A percentile compares a stretch with the other conserved stretches of the same genome.
phyloP scores from a whole-genome alignment of 2,888 invertebrate genomes.

The Troglohyphantes excavatus region DNA sequence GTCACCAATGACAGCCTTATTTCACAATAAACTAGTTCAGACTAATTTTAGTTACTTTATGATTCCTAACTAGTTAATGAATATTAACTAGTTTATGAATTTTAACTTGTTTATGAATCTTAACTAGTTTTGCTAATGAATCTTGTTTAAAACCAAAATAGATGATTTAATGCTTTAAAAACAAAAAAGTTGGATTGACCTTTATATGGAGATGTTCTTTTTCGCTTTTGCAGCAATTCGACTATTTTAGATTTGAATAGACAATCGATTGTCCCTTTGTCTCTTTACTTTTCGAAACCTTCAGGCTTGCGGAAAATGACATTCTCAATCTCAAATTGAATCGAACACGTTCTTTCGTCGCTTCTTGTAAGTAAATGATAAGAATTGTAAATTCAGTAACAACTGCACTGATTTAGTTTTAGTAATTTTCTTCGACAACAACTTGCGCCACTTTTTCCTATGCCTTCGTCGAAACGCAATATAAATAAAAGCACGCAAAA shows the following conservation, averaged over 20 bases:
- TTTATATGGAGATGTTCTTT: neutral
- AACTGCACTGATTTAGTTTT: constrained; percentile 21
- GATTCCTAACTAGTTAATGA: too few relatives aligned
- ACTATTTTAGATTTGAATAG: neutral
- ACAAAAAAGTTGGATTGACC: neutral
- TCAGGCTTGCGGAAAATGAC: constrained; percentile 21
- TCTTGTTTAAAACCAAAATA: too few relatives aligned
- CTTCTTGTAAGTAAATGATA: constrained; percentile 8
- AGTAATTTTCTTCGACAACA: constrained; percentile 27
- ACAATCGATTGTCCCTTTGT: neutral
- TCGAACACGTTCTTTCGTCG: neutral
- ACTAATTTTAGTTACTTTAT: too few relatives aligned
- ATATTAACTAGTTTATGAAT: too few relatives aligned
- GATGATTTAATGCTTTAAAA: too few relatives aligned
- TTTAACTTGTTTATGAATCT: too few relatives aligned
- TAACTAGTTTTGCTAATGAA: too few relatives aligned
- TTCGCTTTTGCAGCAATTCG: neutral
- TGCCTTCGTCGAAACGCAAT: constrained; percentile 1
- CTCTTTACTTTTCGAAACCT: neutral
- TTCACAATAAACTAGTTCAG: too few relatives aligned
- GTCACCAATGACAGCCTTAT: too few relatives aligned
- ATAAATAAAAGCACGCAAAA: too few relatives aligned
- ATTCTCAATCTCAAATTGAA: constrained; percentile 43
- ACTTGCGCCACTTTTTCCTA: neutral
- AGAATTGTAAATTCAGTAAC: constrained; percentile 13